Base-by-base conservation (phyloP, 2,113 vertebrate genomes). In the Noturus placidus region DNA sequence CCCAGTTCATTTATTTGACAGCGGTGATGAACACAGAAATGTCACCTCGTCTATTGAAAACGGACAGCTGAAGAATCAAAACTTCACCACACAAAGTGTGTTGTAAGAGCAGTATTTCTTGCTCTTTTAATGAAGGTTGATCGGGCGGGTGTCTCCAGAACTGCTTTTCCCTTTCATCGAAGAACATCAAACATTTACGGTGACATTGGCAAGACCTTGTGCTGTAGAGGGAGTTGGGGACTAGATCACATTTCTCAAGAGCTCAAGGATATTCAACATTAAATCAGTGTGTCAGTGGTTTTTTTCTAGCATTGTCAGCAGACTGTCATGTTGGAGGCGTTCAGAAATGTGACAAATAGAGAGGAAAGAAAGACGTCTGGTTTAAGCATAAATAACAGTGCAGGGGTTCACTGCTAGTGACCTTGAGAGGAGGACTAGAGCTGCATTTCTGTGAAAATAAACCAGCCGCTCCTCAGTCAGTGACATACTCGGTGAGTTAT, bases 21-120 rank as follows among this genome's bases (percentile, higher is more conserved):
- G 50, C 4, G n/a, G n/a, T 79, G 77, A 79, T 79, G 33, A 79
- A 54, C 42, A 56, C 15, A 6, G 30, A 79, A 79, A 79, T 79
- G 77, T 79, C 77, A 79, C 15, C 77, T 54, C 27, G n/a, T 56
- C 77, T 79, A 19, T 13, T 33, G n/a, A 56, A 79, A 79, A 17
- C 1, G 17, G 7, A 56, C 6, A 7, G 20, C 54, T n/a, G n/a
- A n/a, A 57, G 20, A 59, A 35, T 35, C 30, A 57, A 56, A 79
- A 79, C 50, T 33, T 33, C 77, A 80, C 50, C 30, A 35, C 42
- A 14, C 52, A 11, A 76, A 76, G 9, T 22, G 7, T 38, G 35
- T 46, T 46, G 20, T 42, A 46, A 25, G 38, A 4, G 2, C 6
- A 46, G 70, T 46, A 74, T 46, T 25, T 38, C 70, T 15, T 77